A percentile compares a stretch with the other conserved stretches of the same genome.
These are phyloP conservation scores for Danio aesculapii DNA, from an alignment of 2,797 vertebrate genomes.

Conservation along the genomic window DNA sequence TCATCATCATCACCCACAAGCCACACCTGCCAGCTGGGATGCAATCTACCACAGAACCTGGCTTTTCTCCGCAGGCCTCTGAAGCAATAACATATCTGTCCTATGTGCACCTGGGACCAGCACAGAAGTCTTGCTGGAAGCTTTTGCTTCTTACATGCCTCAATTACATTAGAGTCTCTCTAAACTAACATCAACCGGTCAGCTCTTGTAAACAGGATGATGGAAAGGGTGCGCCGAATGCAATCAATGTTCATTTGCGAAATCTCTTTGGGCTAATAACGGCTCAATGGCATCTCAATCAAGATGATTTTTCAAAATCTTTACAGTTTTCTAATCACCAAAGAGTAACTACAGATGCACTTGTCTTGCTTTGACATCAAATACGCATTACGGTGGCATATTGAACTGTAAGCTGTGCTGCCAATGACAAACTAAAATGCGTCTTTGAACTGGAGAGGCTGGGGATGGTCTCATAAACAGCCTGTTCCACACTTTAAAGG, in stretches of 20 bases:
- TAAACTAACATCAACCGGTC: slow-evolving; percentile 43
- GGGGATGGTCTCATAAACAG: slow-evolving; percentile 19
- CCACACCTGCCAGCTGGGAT: slow-evolving; percentile 58
- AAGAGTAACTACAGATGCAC: slow-evolving; percentile 35
- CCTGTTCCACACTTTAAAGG: slow-evolving; percentile 24
- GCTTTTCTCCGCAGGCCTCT: slow-evolving; percentile 27
- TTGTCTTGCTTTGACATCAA: slow-evolving; percentile 45
- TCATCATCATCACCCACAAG: slow-evolving; percentile 32
- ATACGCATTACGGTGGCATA: slow-evolving; percentile 45
- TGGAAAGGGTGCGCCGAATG: slow-evolving; percentile 19
- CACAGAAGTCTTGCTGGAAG: slow-evolving; percentile 14
- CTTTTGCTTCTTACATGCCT: slow-evolving; percentile 4
- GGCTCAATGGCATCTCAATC: slow-evolving; percentile 41
- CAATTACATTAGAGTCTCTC: slow-evolving; percentile 23
- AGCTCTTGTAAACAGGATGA: slow-evolving; percentile 30
- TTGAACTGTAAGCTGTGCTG: slow-evolving; percentile 34
- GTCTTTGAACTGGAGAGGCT: slow-evolving; percentile 15
- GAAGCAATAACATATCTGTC: slow-evolving; percentile 8
- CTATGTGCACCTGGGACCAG: slow-evolving; percentile 48
- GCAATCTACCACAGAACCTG: slow-evolving; percentile 37
- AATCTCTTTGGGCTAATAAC: slow-evolving; percentile 40
- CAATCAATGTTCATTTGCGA: slow-evolving; percentile 44
- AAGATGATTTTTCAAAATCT: slow-evolving; percentile 42
- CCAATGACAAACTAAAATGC: slow-evolving; percentile 38
- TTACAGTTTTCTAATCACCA: slow-evolving; percentile 49